A percentile compares a stretch with the other conserved stretches of the same genome.
phyloP scores from a whole-genome alignment of 2,888 invertebrate species.

The Craniophora ligustri region DNA sequence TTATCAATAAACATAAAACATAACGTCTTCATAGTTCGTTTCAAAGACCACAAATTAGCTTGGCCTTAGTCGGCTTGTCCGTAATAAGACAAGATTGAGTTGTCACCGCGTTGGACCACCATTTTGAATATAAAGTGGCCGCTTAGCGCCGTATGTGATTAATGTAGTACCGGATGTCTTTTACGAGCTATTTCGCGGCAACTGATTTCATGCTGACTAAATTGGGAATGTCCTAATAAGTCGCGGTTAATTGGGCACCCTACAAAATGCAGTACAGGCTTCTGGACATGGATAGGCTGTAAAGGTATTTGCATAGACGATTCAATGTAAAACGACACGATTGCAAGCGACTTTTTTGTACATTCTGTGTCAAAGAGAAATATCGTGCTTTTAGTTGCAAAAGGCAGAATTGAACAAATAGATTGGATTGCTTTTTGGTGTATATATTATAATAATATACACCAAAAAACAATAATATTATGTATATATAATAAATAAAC shows the following conservation, averaged over 20 bases:
- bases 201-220: constrained; percentile 60
- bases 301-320: constrained; percentile 40
- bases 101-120: constrained; percentile 71
- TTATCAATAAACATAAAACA: constrained; percentile 48
- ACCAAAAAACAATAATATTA: too few relatives aligned
- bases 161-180: constrained; percentile 70
- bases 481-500: background rate
- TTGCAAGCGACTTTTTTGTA: constrained; percentile 36
- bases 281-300: constrained; percentile 23
- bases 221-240: constrained; percentile 65
- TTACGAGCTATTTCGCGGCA: constrained; percentile 75
- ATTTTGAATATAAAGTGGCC: constrained; percentile 79
- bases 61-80: constrained; percentile 55
- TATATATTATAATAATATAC: too few relatives aligned
- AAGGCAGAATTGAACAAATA: background rate
- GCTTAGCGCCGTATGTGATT: constrained; percentile 76
- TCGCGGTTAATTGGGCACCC: constrained; percentile 65
- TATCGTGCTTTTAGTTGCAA: background rate
- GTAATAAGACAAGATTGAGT: constrained; percentile 77
- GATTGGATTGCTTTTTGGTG: background rate
- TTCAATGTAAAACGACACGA: constrained; percentile 36
- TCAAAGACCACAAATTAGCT: constrained; percentile 59
- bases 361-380: constrained; percentile 26
- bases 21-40: constrained; percentile 49
- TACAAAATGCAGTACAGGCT: constrained; percentile 37